phyloP scores from a whole-genome alignment of 2,797 vertebrate genomes.

The Xiphorhynchus erythropygius region DNA sequence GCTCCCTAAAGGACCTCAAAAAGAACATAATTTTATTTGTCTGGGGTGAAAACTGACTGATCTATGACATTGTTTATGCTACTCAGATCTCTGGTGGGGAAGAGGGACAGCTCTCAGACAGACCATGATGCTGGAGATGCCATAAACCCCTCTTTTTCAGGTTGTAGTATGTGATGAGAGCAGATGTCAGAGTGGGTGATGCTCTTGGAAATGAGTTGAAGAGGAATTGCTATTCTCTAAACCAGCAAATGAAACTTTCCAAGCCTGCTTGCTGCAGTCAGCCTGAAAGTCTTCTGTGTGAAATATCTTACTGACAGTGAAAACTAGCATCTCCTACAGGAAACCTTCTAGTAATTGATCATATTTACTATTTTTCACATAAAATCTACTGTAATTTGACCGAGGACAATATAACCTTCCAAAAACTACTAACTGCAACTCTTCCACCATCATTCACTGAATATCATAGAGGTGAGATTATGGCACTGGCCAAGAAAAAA shows the following conservation, averaged over 20 bases:
- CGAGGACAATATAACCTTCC: background rate
- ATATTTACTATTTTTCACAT: background rate
- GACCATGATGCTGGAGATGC: background rate
- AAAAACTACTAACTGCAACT: background rate
- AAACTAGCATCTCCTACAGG: background rate
- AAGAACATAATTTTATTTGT: background rate
- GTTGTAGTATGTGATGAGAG: background rate
- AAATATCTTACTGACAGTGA: background rate
- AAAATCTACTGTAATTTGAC: background rate
- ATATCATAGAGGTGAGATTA: background rate
- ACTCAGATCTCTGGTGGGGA: background rate
- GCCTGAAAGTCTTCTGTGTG: background rate
- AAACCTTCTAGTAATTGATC: background rate
- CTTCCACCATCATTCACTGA: background rate
- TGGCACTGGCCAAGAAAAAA: background rate
- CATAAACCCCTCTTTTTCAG: background rate
- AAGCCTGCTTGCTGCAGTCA: background rate
- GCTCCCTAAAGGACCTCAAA: background rate
- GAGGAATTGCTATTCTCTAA: background rate
- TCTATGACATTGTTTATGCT: background rate
- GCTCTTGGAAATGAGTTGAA: background rate
- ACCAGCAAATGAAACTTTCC: background rate
- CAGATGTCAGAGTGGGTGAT: background rate
- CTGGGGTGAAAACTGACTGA: background rate
- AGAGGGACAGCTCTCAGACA: background rate